Base-by-base conservation (phyloP, 2,797 vertebrate species). In the Cossypha heuglini region DNA sequence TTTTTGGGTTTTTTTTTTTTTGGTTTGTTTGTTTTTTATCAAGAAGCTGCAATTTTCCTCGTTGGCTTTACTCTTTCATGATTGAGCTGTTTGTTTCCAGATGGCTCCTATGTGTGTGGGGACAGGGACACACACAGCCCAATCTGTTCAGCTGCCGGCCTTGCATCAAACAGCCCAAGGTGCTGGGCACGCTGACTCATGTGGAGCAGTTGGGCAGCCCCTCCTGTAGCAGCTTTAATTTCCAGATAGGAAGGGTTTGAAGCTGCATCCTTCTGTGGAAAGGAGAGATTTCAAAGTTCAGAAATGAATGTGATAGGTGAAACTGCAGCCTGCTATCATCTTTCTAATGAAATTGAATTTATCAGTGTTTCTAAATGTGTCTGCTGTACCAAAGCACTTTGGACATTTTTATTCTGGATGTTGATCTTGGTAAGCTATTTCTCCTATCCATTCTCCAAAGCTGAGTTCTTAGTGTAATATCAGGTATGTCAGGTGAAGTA, bases 1-100 rank as follows among this genome's bases (percentile, higher is more conserved):
- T 14, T 69, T 26, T 31, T 17, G 4, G 4, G 21, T 5, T 14
- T 69, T 26, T n/a, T 29, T 15, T 25, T 29, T 26, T 45, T 11
- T 43, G 9, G 8, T 42, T 21, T 21, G 11, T 38, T 28, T 16
- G 29, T 3, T 26, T 8, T 85, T 69, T 84, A 91, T 90, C 40
- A 66, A 49, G 55, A 66, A 81, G n/a, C 49, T 92, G 83, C 83
- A 72, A 6, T 87, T 90, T 89, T 85, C 84, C 88, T 80, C 0
- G 3, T 94, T 91, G 93, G 87, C 88, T 94, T 88, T 94, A 20
- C 40, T 88, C 33, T 88, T 86, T 94, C 54, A 33, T 94, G 87
- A 95, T 84, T 94, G 95, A 96, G 94, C 90, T 96, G 83, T 93
- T 96, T 96, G 64, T 92, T 95, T 96, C 92, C 94, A 96, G 92